Base-by-base conservation (phyloP, 2,888 invertebrate genomes). In the Noctua janthina region DNA sequence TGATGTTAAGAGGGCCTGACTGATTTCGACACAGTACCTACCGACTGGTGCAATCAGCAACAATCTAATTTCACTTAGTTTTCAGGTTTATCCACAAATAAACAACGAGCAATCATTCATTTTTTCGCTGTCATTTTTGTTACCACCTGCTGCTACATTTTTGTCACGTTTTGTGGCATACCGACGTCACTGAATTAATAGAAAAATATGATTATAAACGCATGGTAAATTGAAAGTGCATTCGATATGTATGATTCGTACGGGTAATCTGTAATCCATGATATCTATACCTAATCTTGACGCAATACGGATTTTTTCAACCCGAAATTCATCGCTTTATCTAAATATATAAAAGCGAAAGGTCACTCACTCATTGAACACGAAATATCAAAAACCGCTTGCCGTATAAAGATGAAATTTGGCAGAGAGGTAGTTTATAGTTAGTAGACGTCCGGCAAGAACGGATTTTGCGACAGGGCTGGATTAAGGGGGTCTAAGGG, bases 231-330 rank as follows among this genome's bases (percentile, higher is more conserved):
- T 59, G 59, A 59, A 13, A 59, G n/a, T 59, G n/a, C 59, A 59
- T 59, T 59, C 59, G 59, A n/a, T n/a, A 59, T n/a, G 13, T 59
- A 59, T 59, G 59, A 59, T 59, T 59, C n/a, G n/a, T n/a, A 11
- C 1, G 59, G 59, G 59, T 59, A 59, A n/a, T 59, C n/a, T n/a
- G 11, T n/a, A 11, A 59, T n/a, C 13, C 11, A n/a, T 59, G 11
- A 76, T 23, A 54, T 67, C 46, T 67, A n/a, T 49, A 39, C 39
- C 39, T 39, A 46, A 67, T 78, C 67, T 49, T 56, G 46, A 77
- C 20, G 39, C 78, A 59, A 68, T 49, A 29, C 49, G 39, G 39
- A 78, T 59, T 78, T 78, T 39, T 68, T n/a, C 54, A 56, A 46
- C 5, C 0, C 46, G 11, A 29, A 59, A 49, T 62, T 29, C 29